Evolutionary conservation across 2,797 vertebrate species (phyloP).

Genomic region (Vipera ursinii): DNA sequence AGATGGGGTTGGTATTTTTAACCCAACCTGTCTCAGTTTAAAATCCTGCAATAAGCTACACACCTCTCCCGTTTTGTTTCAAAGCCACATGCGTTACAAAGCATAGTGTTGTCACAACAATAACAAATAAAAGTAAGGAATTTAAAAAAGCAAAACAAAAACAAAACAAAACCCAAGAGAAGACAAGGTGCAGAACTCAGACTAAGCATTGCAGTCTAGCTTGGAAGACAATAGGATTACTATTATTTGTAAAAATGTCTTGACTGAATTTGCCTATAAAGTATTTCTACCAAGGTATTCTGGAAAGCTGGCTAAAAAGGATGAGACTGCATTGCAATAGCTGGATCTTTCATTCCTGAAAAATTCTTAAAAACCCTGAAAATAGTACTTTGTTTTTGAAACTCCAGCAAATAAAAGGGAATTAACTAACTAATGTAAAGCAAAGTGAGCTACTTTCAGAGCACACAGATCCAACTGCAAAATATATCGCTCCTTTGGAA

Average conservation of each 20-base stretch:
- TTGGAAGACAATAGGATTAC: not conserved
- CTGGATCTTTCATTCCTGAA: not conserved
- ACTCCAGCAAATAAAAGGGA: not conserved
- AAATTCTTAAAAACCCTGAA: not conserved
- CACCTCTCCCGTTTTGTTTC: not conserved
- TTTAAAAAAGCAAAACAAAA: not conserved
- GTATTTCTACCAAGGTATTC: not conserved
- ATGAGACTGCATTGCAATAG: not conserved
- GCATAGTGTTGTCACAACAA: not conserved
- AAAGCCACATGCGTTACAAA: not conserved
- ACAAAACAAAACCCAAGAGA: not conserved
- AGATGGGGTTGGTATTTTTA: not conserved
- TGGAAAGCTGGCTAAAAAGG: not conserved
- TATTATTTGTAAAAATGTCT: not conserved
- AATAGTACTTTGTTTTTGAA: not conserved
- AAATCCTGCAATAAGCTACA: not conserved
- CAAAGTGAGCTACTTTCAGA: not conserved
- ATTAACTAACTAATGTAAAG: not conserved
- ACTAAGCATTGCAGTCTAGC: not conserved
- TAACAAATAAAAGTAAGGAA: not conserved
- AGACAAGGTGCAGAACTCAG: not conserved
- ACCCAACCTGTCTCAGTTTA: not conserved
- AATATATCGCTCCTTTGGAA: not conserved
- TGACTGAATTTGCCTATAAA: not conserved
- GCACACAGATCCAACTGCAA: not conserved